Conservation (phyloP, 1,140 invertebrate species). For the Druon quercuslanigerum region DNA sequence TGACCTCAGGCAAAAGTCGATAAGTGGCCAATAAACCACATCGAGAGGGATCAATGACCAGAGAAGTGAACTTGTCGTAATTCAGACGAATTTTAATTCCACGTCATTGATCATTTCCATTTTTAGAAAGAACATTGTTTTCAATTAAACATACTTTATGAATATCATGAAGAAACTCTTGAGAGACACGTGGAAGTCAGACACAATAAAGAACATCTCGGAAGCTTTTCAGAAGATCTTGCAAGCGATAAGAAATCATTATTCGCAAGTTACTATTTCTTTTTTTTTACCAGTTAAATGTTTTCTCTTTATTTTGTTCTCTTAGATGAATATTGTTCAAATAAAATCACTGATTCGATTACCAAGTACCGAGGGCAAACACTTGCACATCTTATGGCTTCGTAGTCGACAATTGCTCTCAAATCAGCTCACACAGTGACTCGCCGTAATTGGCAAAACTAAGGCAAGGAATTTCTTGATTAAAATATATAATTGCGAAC, state of each 20-base stretch:
- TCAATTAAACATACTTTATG: no score
- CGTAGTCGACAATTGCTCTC: slow-evolving; percentile 26
- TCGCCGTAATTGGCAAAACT: slow-evolving; percentile 14
- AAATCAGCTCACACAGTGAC: slow-evolving; percentile 2
- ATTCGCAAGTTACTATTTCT: not conserved
- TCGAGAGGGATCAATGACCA: slow-evolving; percentile 13
- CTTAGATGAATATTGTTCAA: not conserved
- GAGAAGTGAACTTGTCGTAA: slow-evolving; percentile 16
- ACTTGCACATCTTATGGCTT: slow-evolving; percentile 47
- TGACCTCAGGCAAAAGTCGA: slow-evolving; percentile 15
- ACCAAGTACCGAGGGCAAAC: slow-evolving; percentile 48
- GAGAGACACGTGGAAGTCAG: no score
- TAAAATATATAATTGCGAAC: not conserved
- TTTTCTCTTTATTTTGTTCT: not conserved
- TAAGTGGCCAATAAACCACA: slow-evolving; percentile 7
- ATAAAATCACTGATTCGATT: slow-evolving; percentile 55
- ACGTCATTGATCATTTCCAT: not conserved
- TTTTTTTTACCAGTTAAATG: not conserved
- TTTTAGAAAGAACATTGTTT: not conserved
- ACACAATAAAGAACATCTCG: no score
- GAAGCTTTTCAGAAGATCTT: no score
- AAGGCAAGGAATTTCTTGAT: not conserved
- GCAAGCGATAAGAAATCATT: no score
- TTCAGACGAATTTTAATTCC: not conserved
- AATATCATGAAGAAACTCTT: no score